These are phyloP conservation scores for Drosophila sulfurigaster DNA, from an alignment of 1,140 invertebrate species.

Conservation along the genomic window DNA sequence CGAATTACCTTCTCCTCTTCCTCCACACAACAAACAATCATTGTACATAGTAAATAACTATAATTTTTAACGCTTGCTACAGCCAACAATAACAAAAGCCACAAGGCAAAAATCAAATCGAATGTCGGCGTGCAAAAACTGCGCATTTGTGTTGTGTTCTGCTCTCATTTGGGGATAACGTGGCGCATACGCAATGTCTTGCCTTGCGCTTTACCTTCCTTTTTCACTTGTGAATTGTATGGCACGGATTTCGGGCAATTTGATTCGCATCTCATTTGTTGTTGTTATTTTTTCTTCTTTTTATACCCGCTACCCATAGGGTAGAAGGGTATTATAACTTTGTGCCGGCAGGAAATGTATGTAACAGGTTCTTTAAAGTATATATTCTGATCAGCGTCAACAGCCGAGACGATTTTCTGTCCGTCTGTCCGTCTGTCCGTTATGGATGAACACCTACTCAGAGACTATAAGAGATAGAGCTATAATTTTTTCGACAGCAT, in stretches of 20 bases:
- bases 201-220: neutral
- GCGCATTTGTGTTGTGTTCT: slow-evolving; percentile 4
- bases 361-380: too few relatives aligned
- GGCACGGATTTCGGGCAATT: slow-evolving; percentile 64
- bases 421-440: too few relatives aligned
- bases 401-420: too few relatives aligned
- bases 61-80: slow-evolving; percentile 75
- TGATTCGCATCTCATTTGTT: slow-evolving; percentile 42
- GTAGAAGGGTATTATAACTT: too few relatives aligned
- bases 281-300: slow-evolving; percentile 55
- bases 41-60: slow-evolving; percentile 66
- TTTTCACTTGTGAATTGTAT: slow-evolving; percentile 25
- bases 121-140: slow-evolving; percentile 15
- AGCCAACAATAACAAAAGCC: slow-evolving; percentile 40
- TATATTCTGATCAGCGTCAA: too few relatives aligned
- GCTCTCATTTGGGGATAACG: slow-evolving; percentile 29
- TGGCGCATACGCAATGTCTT: slow-evolving; percentile 47
- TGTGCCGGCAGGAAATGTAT: too few relatives aligned
- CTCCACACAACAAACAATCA: slow-evolving; percentile 39
- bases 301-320: too few relatives aligned
- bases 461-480: too few relatives aligned
- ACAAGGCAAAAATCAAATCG: slow-evolving; percentile 66
- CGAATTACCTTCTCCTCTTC: slow-evolving; percentile 30
- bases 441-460: too few relatives aligned
- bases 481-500: too few relatives aligned